These are phyloP conservation scores for Psammodynastes pulverulentus DNA, from an alignment of 2,113 vertebrate genomes.

Conservation along the genomic window DNA sequence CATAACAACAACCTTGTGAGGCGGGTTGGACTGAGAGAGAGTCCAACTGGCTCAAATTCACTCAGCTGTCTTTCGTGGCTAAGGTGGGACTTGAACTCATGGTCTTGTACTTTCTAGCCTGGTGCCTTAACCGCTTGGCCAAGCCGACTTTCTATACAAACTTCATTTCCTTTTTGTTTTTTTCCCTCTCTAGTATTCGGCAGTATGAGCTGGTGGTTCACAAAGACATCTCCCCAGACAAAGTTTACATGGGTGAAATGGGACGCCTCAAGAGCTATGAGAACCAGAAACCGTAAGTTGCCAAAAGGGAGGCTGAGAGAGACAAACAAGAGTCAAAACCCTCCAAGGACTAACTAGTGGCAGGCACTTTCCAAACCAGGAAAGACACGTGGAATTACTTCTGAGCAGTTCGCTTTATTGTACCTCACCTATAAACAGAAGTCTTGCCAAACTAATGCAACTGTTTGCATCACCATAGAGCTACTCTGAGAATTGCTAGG, in stretches of 20 bases:
- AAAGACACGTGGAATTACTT: background rate
- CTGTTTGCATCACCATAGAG: background rate
- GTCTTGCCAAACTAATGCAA: background rate
- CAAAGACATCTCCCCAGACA: conserved; percentile 80
- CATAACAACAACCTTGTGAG: background rate
- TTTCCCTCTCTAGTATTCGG: conserved; percentile 78
- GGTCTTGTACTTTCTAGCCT: background rate
- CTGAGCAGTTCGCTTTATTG: background rate
- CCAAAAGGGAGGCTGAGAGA: background rate
- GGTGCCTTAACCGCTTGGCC: background rate
- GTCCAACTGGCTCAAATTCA: background rate
- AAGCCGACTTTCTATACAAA: background rate
- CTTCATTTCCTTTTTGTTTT: background rate
- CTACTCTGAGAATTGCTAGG: background rate
- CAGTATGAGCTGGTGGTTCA: conserved; percentile 92
- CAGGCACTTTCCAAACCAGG: background rate
- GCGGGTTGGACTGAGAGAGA: background rate
- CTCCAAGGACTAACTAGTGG: background rate
- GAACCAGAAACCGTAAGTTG: conserved; percentile 93
- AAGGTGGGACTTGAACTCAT: background rate
- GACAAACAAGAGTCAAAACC: background rate
- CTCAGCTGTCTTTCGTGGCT: background rate
- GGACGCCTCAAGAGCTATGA: conserved; percentile 95
- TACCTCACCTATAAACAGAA: background rate
- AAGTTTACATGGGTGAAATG: conserved; percentile 88